These are phyloP conservation scores for Alligator mississippiensis DNA, from an alignment of 2,113 vertebrate genomes.

Conservation along the genomic window DNA sequence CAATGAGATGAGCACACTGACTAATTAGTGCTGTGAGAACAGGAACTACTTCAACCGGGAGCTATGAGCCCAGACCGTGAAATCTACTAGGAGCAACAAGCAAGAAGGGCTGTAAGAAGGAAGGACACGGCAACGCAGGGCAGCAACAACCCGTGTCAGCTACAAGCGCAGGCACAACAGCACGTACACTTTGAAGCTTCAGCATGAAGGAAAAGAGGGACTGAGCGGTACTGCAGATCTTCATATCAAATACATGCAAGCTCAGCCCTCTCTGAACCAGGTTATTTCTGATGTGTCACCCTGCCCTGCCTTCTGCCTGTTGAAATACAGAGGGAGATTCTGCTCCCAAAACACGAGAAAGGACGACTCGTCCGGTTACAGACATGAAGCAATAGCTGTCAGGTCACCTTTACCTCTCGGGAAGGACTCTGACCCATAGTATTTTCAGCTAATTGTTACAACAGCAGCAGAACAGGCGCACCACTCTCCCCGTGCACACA, in stretches of 20 bases:
- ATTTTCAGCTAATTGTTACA: too few species aligned
- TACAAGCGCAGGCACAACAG: rapidly evolving
- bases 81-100: rapidly evolving
- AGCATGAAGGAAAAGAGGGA: rapidly evolving
- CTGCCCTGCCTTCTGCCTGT: neutral
- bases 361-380: neutral
- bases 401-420: neutral
- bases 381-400: neutral
- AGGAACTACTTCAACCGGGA: rapidly evolving
- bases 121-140: rapidly evolving
- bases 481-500: neutral
- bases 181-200: neutral
- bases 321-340: neutral
- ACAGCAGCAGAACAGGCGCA: neutral
- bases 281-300: too few species aligned
- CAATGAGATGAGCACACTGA: neutral
- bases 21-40: neutral
- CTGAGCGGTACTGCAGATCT: rapidly evolving
- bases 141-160: neutral
- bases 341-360: rapidly evolving
- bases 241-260: neutral
- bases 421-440: neutral
- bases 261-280: too few species aligned
- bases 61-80: rapidly evolving
- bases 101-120: rapidly evolving